Base-by-base conservation (phyloP, 2,888 invertebrate genomes). In the Corythucha ciliata region DNA sequence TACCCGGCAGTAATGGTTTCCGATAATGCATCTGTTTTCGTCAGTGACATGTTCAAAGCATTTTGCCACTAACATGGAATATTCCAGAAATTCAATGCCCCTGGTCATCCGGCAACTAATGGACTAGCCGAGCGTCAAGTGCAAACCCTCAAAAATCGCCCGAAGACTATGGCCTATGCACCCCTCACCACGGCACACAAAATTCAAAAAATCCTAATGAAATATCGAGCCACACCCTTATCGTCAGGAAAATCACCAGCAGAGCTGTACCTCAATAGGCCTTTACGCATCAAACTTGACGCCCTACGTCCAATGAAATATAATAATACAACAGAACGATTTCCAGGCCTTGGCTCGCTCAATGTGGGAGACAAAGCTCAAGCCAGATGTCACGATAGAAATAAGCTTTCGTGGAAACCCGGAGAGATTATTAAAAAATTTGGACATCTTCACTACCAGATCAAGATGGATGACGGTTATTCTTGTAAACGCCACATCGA, bases 201-300 rank as follows among this genome's bases (percentile, higher is more conserved):
- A 16, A 7, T 50, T 20, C 26, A 32, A 16, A 44, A 45, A 7
- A 50, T 50, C 21, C 32, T 50, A 12, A 18, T 50, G 10, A 32
- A 37, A 12, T 49, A 52, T 24, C 4, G 48, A 14, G 48, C 52
- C 6, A 52, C 52, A 24, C 52, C 48, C 8, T 27, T 52, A 10
- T 33, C 45, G 8, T 51, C 25, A 21, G 48, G 47, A 16, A 33
- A 52, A 48, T 51, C 52, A 16, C 52, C 52, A 6, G 52, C 48
- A 24, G 21, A 39, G 22, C 5, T 10, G 12, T 39, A 39, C 22
- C 5, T 39, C 6, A 7, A 39, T 7, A n/a, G 40, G 20, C n/a
- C 20, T 8, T 6, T 39, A 6, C 33, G 48, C 4, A 52, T 52
- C 16, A 34, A 32, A n/a, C 16, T 52, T 8, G 39, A 52, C 18